phyloP scores from a whole-genome alignment of 2,888 invertebrate genomes.

The Habrosyne pyritoides region DNA sequence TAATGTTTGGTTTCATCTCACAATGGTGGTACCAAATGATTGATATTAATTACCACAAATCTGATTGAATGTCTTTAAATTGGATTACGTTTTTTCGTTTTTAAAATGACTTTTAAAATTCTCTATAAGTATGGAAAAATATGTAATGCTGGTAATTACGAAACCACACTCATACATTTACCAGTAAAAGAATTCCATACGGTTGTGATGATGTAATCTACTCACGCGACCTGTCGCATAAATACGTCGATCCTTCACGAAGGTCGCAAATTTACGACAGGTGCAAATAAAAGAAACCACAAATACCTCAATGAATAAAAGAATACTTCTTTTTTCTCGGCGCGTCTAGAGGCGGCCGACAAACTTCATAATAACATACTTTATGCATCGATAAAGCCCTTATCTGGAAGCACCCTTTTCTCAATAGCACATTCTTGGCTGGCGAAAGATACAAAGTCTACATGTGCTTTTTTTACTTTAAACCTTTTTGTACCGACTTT shows the following conservation, averaged over 20 bases:
- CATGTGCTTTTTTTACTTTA: conserved; percentile 35
- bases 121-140: too few relatives aligned
- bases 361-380: conserved; percentile 77
- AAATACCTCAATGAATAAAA: conserved; percentile 58
- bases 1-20: conserved; percentile 26
- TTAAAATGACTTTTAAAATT: too few relatives aligned
- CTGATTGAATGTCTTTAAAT: neutral
- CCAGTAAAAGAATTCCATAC: conserved; percentile 27
- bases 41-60: conserved; percentile 22
- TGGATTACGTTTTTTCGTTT: neutral
- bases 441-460: conserved; percentile 57
- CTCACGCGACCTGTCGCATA: conserved; percentile 34
- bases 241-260: conserved; percentile 33
- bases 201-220: conserved; percentile 26
- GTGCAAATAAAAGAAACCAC: conserved; percentile 67
- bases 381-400: conserved; percentile 77
- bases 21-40: conserved; percentile 29
- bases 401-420: conserved; percentile 73
- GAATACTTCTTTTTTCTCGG: conserved; percentile 43
- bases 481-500: conserved; percentile 43
- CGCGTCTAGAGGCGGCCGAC: conserved; percentile 40
- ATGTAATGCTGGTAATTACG: conserved; percentile 18
- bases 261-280: conserved; percentile 62
- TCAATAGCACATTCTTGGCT: conserved; percentile 68
- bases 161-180: conserved; percentile 21